Evolutionary conservation across 2,888 invertebrate genomes (phyloP).

Genomic region (Hydropsyche betteni): DNA sequence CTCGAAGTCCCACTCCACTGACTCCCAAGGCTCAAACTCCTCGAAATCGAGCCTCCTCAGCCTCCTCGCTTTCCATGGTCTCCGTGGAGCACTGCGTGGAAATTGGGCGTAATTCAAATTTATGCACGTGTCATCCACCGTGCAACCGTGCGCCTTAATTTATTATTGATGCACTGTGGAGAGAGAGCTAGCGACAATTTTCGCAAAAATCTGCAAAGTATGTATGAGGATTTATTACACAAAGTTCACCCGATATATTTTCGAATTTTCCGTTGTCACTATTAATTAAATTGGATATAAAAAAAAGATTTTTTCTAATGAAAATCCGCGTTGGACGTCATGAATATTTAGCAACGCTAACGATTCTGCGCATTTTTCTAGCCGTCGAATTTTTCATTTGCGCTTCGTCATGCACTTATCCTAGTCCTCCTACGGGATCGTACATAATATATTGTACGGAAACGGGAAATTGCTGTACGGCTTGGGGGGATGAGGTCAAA

Average conservation of each 20-base stretch:
- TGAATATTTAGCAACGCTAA: no score
- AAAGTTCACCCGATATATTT: no score
- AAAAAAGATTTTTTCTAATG: no score
- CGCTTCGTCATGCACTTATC: conserved; percentile 16
- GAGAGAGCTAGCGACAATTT: conserved; percentile 9
- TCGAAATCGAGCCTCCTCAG: no score
- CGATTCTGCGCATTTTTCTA: no score
- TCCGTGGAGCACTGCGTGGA: conserved; percentile 20
- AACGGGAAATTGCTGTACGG: no score
- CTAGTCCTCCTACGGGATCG: conserved; percentile 2
- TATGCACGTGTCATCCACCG: conserved; percentile 46
- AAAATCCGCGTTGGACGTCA: no score
- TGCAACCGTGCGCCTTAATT: conserved; percentile 44
- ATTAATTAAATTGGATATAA: no score
- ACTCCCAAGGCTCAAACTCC: no score
- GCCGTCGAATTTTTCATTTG: not conserved
- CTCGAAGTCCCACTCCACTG: no score
- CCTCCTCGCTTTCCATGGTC: not conserved
- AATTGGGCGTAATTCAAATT: conserved; percentile 51
- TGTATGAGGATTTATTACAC: no score
- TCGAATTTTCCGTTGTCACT: no score
- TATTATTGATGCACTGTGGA: conserved; percentile 47
- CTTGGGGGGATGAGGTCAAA: conserved; percentile 5
- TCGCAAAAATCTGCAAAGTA: conserved; percentile 8
- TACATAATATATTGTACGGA: not conserved